Percentiles rank a stretch among this genome's conserved stretches.
These are phyloP conservation scores for Caenorhabditis parvicauda DNA, from an alignment of 2,888 invertebrate species.

Conservation along the genomic window DNA sequence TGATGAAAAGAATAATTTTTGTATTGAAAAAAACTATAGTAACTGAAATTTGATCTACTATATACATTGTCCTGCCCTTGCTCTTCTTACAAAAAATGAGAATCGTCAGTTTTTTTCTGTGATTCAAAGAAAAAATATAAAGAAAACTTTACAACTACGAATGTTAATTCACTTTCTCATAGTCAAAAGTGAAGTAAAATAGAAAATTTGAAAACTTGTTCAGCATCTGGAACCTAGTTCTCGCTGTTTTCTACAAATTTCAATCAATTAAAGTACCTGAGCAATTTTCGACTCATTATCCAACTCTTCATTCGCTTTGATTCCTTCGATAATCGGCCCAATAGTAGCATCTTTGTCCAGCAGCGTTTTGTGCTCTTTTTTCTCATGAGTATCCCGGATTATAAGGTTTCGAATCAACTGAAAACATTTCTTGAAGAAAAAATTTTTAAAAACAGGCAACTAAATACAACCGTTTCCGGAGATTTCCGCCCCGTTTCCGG, in stretches of 20 bases:
- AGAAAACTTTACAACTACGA: too few species aligned
- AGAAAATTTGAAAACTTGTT: background rate
- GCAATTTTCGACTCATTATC: slow-evolving; percentile 43
- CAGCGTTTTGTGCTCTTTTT: slow-evolving; percentile 61
- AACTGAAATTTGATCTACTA: too few species aligned
- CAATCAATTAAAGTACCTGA: slow-evolving; percentile 6
- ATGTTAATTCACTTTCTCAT: background rate
- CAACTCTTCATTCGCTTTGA: slow-evolving; percentile 33
- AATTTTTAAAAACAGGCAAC: background rate
- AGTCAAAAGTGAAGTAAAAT: background rate
- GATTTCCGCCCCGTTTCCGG: too few species aligned
- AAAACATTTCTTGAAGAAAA: slow-evolving; percentile 3
- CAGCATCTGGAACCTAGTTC: background rate
- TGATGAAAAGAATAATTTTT: too few species aligned
- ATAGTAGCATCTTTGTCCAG: slow-evolving; percentile 65
- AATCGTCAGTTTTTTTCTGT: too few species aligned
- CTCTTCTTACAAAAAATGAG: too few species aligned
- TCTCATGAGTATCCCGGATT: slow-evolving; percentile 61
- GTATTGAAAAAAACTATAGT: too few species aligned
- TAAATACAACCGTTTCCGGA: too few species aligned
- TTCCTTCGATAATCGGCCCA: slow-evolving; percentile 62
- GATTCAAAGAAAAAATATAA: too few species aligned
- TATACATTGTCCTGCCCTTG: too few species aligned
- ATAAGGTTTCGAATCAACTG: slow-evolving; percentile 62
- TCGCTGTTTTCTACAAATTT: background rate